Conservation (phyloP, 2,888 invertebrate genomes). For the Xestobium rufovillosum region DNA sequence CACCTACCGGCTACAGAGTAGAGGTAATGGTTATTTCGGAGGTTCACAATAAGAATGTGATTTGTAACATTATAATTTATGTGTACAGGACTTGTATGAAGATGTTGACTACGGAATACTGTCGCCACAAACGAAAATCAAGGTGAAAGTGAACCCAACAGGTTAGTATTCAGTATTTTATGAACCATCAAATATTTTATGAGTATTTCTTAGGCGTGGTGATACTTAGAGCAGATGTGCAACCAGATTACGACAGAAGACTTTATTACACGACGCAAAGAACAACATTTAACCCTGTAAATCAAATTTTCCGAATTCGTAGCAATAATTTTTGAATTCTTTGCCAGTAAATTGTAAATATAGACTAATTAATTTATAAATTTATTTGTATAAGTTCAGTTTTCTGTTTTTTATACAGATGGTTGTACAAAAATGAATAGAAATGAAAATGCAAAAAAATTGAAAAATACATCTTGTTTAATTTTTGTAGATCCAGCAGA, state of each 20-base stretch:
- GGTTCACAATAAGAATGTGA: neutral
- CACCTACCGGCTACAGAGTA: constrained; percentile 74
- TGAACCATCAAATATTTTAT: constrained; percentile 4
- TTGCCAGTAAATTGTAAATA: no score
- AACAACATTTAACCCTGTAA: constrained; percentile 46
- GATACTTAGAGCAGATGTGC: constrained; percentile 72
- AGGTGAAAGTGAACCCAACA: constrained; percentile 89
- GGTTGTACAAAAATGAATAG: no score
- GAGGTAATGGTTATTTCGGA: constrained; percentile 50
- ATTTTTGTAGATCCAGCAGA: no score
- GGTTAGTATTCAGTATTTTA: constrained; percentile 46
- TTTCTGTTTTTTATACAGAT: no score
- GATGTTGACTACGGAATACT: constrained; percentile 81
- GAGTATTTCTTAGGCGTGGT: constrained; percentile 58
- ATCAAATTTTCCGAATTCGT: constrained; percentile 49
- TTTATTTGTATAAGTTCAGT: no score
- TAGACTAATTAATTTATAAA: no score
- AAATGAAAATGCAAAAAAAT: no score
- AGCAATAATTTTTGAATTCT: constrained; percentile 36
- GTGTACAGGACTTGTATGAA: constrained; percentile 74
- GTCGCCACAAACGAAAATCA: constrained; percentile 79
- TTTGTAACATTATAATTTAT: constrained; percentile 5
- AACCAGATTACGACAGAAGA: constrained; percentile 46
- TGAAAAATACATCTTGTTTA: no score
- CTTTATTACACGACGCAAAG: constrained; percentile 36